Percentiles rank a stretch among this genome's conserved stretches.
Conservation (phyloP, 1,140 invertebrate genomes). For the Formica exsecta region DNA sequence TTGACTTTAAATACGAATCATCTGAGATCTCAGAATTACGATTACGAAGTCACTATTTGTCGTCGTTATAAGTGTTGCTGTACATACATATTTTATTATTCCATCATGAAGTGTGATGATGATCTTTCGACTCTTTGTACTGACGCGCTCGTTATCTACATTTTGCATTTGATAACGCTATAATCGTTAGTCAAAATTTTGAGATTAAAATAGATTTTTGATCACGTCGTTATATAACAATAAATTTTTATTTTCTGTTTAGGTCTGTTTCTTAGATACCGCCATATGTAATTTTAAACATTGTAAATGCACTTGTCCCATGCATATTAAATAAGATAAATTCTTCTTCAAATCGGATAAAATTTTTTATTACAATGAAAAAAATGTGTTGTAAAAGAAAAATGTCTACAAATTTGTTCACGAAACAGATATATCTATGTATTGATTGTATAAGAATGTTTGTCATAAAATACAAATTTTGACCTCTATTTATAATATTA, state of each 20-base stretch:
- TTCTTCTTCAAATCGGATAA: not conserved
- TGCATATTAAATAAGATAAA: not conserved
- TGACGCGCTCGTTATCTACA: not conserved
- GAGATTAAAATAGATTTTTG: slow-evolving; percentile 9
- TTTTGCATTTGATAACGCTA: not conserved
- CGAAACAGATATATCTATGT: not conserved
- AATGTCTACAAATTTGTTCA: not conserved
- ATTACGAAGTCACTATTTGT: not conserved
- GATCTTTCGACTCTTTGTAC: not conserved
- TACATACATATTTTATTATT: slow-evolving; percentile 10
- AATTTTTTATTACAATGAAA: not conserved
- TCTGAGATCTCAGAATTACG: slow-evolving; percentile 2
- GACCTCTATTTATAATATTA: too few relatives aligned
- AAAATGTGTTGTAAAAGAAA: not conserved
- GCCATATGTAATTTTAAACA: not conserved
- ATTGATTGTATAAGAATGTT: not conserved
- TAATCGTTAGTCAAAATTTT: not conserved
- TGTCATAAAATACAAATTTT: not conserved
- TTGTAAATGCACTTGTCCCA: not conserved
- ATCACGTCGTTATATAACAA: slow-evolving; percentile 3
- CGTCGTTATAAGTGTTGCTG: not conserved
- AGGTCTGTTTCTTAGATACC: not conserved
- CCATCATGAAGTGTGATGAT: not conserved
- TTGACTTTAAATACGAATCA: not conserved
- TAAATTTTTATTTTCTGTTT: not conserved